Evolutionary conservation across 2,797 vertebrate genomes (phyloP), one percentile per base, ranked within the genome.

Genomic region (Lepilemur ruficaudatus): DNA sequence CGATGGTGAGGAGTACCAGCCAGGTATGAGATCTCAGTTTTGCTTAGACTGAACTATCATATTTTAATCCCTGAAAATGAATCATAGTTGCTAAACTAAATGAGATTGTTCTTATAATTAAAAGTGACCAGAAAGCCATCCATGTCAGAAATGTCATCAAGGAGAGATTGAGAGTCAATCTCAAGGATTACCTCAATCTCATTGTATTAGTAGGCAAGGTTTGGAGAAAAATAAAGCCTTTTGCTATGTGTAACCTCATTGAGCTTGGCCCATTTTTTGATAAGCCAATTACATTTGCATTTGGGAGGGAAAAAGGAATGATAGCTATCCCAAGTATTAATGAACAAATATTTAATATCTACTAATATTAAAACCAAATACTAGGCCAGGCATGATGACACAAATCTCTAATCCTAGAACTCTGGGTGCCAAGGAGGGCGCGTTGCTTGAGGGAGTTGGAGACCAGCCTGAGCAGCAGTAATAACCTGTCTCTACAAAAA

Each of bases 101-200:
- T 79, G 52, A 95, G n/a, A 32, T 69, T 69, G 20, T 73, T 92
- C 55, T 95, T 91, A 48, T 91, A 69, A 48, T 73, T 91, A 50
- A 93, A 92, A 69, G 55, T 90, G 61, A 88, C 17, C 43, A 79
- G 48, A 80, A 84, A 73, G n/a, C 7, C 43, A 75, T 41, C 4
- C 4, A 15, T 48, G 17, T 15, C 32, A 70, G n/a, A 70, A 32
- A 25, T 79, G 48, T 59, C 38, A 46, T 70, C 13, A 67, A 88
- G 28, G 17, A 43, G 28, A 72, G 13, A 75, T 12, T 81, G 14
- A 61, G 9, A 28, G 15, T 7, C 63, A 20, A 20, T n/a, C 9
- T n/a, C 63, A 65, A n/a, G 17, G 18, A 20, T n/a, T n/a, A 65
- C 17, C 15, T 65, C 63, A n/a, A n/a, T 4, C 7, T 65, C 17